Evolutionary conservation across 92 coral and sea anemone genomes (phyloP).

Genomic region (Blastomussa wellsi): DNA sequence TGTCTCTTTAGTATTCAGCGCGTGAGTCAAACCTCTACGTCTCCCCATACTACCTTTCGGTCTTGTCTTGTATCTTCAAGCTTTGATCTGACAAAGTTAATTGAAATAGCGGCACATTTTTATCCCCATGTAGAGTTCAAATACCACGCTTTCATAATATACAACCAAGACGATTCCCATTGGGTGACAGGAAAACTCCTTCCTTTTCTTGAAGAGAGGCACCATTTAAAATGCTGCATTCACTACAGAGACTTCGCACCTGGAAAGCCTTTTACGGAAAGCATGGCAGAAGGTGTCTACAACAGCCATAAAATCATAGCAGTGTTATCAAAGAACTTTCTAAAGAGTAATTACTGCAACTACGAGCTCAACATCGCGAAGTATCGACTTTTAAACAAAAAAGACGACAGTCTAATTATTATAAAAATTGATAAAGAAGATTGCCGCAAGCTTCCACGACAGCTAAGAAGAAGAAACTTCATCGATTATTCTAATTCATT

Average conservation of each 20-base stretch:
- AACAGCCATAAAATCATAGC: conserved; percentile 32
- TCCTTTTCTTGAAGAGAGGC: conserved; percentile 16
- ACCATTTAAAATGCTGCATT: conserved; percentile 17
- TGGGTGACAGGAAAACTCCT: conserved; percentile 6
- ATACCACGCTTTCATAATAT: conserved; percentile 28
- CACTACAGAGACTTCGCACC: conserved; percentile 41
- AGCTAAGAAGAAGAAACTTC: not conserved
- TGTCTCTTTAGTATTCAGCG: no score
- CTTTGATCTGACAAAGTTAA: no score
- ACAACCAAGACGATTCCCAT: not conserved
- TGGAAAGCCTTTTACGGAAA: conserved; percentile 16
- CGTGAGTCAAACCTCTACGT: no score
- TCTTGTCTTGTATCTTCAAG: no score
- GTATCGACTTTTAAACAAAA: not conserved
- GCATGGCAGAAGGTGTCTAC: conserved; percentile 18
- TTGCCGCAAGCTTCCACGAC: not conserved
- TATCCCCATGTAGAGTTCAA: not conserved
- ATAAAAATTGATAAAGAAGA: conserved; percentile 21
- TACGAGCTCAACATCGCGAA: conserved; percentile 26
- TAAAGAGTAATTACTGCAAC: conserved; percentile 18
- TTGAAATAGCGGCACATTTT: no score
- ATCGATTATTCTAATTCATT: conserved; percentile 7
- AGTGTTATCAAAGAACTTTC: conserved; percentile 14
- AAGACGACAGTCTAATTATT: conserved; percentile 12
- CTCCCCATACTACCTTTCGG: no score